Conservation (phyloP, 2,888 invertebrate genomes). For the Agrilus cyanescens region DNA sequence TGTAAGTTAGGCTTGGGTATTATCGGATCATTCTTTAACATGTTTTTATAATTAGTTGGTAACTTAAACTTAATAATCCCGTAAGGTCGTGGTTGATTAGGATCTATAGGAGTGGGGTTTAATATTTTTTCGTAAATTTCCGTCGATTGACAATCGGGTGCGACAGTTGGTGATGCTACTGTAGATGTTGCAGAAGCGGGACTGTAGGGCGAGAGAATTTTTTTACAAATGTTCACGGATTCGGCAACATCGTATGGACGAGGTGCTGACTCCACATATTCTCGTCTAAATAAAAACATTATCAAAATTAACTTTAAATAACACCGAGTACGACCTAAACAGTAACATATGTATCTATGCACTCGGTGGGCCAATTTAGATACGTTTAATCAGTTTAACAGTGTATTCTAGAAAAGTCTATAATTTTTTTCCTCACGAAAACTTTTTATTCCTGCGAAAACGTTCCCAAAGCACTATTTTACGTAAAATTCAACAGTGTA, state of each 20-base stretch:
- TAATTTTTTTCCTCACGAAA: too few relatives aligned
- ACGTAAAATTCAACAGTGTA: too few relatives aligned
- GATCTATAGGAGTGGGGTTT: slow-evolving; percentile 15
- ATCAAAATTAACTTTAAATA: too few relatives aligned
- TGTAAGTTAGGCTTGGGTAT: slow-evolving; percentile 13
- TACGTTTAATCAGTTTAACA: too few relatives aligned
- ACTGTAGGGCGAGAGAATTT: slow-evolving; percentile 27
- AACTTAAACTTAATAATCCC: slow-evolving; percentile 37
- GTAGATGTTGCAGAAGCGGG: slow-evolving; percentile 13
- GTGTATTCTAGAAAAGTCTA: too few relatives aligned
- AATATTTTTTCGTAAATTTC: slow-evolving; percentile 25
- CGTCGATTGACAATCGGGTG: slow-evolving; percentile 19
- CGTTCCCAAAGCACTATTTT: too few relatives aligned
- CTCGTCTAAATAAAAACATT: slow-evolving; percentile 21
- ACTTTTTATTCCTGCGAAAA: too few relatives aligned
- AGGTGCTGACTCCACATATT: slow-evolving; percentile 24
- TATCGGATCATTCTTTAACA: slow-evolving; percentile 14
- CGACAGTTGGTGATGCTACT: slow-evolving; percentile 16
- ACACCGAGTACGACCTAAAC: not conserved
- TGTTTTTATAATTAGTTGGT: slow-evolving; percentile 30
- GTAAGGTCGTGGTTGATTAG: slow-evolving; percentile 27
- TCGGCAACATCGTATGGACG: slow-evolving; percentile 26
- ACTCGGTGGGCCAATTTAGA: too few relatives aligned
- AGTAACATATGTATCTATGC: not conserved
- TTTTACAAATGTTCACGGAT: slow-evolving; percentile 31